Conservation (phyloP, 2,888 invertebrate genomes). For the Auanema freiburgensis region DNA sequence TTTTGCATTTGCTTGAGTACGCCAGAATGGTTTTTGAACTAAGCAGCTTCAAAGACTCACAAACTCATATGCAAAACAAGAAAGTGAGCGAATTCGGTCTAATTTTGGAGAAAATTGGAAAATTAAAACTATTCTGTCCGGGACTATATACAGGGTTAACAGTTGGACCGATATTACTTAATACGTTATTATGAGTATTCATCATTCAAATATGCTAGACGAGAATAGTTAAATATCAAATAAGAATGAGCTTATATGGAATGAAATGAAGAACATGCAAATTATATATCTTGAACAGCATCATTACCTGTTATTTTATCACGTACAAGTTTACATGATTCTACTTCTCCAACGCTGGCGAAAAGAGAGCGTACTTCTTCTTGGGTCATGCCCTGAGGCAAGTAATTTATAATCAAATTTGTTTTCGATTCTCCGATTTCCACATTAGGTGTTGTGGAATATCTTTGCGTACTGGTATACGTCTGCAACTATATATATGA, state of each 20-base stretch:
- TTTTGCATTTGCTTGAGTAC: too few species aligned
- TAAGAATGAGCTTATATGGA: background rate
- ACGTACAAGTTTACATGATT: conserved; percentile 96
- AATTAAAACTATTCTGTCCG: conserved; percentile 1
- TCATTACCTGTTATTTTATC: conserved; percentile 88
- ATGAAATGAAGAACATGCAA: conserved; percentile 4
- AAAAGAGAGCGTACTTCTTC: conserved; percentile 94
- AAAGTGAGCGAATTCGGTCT: too few species aligned
- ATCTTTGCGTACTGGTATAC: conserved; percentile 36
- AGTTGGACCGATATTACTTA: background rate
- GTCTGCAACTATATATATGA: conserved; percentile 6
- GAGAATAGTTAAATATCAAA: background rate
- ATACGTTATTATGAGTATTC: background rate
- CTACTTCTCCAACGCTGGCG: conserved; percentile 97
- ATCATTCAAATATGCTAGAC: background rate
- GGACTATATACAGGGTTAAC: background rate
- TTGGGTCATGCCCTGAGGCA: conserved; percentile 89
- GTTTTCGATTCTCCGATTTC: conserved; percentile 71
- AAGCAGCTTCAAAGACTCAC: too few species aligned
- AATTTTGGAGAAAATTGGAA: background rate
- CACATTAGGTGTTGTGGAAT: conserved; percentile 45
- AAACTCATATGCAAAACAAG: too few species aligned
- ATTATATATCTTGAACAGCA: too few species aligned
- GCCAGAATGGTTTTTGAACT: too few species aligned
- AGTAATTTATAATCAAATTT: conserved; percentile 98